Conservation (phyloP, 2,888 invertebrate genomes). For the Dynastes maya region DNA sequence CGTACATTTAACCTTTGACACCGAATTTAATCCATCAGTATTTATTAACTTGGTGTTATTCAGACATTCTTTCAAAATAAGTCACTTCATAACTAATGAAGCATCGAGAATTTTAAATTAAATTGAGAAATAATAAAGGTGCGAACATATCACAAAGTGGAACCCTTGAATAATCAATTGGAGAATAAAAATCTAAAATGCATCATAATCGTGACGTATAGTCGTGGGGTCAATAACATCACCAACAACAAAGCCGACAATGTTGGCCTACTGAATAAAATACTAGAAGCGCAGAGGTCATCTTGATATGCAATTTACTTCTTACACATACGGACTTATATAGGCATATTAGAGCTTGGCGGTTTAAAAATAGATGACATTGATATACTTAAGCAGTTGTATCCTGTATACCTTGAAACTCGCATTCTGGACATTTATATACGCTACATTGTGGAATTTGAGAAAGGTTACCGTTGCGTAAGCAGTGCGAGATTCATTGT, state of each 20-base stretch:
- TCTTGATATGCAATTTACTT: slow-evolving; percentile 10
- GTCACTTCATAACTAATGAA: too few species aligned
- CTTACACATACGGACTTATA: background rate
- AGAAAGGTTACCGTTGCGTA: slow-evolving; percentile 7
- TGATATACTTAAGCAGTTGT: slow-evolving; percentile 36
- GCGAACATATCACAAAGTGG: too few species aligned
- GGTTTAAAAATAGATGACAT: slow-evolving; percentile 42
- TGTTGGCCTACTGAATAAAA: slow-evolving; percentile 30
- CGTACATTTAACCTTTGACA: slow-evolving; percentile 24
- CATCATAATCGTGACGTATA: background rate
- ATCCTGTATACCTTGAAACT: slow-evolving; percentile 43
- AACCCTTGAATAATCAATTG: too few species aligned
- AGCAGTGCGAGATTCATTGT: background rate
- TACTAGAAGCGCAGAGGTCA: background rate
- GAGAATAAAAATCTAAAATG: background rate
- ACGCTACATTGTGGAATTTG: slow-evolving; percentile 2
- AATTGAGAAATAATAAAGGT: background rate
- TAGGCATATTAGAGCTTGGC: slow-evolving; percentile 17
- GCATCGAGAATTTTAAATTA: background rate
- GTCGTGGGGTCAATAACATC: slow-evolving; percentile 35
- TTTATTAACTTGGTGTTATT: background rate
- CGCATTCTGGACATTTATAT: slow-evolving; percentile 4
- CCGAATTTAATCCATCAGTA: slow-evolving; percentile 12
- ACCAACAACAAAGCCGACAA: background rate
- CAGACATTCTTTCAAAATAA: background rate